Evolutionary conservation across 2,888 invertebrate species (phyloP).

Genomic region (Epirrhoe alternata): DNA sequence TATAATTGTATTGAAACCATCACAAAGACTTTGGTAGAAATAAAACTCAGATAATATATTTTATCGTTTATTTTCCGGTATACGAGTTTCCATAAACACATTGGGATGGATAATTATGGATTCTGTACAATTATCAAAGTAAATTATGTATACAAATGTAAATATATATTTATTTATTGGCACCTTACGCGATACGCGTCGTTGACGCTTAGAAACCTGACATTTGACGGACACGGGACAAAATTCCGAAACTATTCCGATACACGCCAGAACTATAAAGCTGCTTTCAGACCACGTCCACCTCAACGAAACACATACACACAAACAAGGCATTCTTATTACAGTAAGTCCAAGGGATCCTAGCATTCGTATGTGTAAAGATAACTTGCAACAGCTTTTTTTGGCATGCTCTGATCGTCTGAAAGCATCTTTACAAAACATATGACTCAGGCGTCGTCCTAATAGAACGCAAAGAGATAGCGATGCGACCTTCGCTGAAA

Average conservation of each 20-base stretch:
- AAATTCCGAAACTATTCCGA: constrained; percentile 38
- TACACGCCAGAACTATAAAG: constrained; percentile 8
- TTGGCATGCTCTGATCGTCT: background rate
- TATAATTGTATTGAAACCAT: constrained; percentile 42
- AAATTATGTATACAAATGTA: constrained; percentile 81
- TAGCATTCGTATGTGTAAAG: too few relatives aligned
- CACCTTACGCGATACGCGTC: constrained; percentile 72
- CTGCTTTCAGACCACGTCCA: constrained; percentile 2
- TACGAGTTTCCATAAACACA: constrained; percentile 78
- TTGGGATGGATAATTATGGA: constrained; percentile 73
- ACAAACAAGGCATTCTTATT: too few relatives aligned
- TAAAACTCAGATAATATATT: constrained; percentile 59
- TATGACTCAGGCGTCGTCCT: too few relatives aligned
- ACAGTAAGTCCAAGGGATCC: too few relatives aligned
- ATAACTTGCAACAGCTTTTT: too few relatives aligned
- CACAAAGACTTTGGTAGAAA: constrained; percentile 49
- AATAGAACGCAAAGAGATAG: too few relatives aligned
- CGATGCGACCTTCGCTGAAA: too few relatives aligned
- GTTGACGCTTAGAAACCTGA: constrained; percentile 65
- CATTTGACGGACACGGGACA: constrained; percentile 25
- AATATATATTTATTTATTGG: constrained; percentile 78
- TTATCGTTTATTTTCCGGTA: constrained; percentile 77
- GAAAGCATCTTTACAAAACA: background rate
- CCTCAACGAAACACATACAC: too few relatives aligned
- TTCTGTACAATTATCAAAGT: constrained; percentile 81